Base-by-base conservation (phyloP, 2,113 vertebrate genomes). In the Drymodes brunneopygia region DNA sequence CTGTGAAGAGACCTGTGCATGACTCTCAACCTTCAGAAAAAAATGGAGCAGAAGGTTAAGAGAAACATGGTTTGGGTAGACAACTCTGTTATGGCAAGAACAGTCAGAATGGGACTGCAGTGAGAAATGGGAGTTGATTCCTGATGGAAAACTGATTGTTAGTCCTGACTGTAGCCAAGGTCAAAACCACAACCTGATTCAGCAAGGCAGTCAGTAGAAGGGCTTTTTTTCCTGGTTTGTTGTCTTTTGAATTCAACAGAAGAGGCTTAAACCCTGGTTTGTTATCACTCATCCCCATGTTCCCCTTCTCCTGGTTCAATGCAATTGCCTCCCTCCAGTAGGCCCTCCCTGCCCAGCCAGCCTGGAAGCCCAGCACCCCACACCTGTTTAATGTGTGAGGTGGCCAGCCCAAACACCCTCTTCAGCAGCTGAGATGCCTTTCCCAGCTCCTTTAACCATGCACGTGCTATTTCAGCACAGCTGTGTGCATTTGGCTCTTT, bases 221-320 rank as follows among this genome's bases (percentile, higher is more conserved):
- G 15, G 28, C 11, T 64, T 75, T 75, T 28, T 6, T 14, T 7
- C 8, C 29, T 58, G 8, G 2, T 62, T 67, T 5, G 1, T 2
- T 36, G n/a, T 20, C 28, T 62, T 21, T 20, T 88, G 44, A 74
- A 73, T 64, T 54, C 69, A 70, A n/a, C 19, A 58, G 31, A 3
- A 64, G 44, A 79, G 28, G 4, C 15, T 86, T 75, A 79, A 94
- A 74, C 4, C 9, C 13, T 62, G 25, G 3, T 65, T 90, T 75
- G 29, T 61, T 53, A 50, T 15, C 1, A 0, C 12, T 60, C 20
- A 58, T 31, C 14, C n/a, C 25, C 22, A 33, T 0, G 0, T 70
- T 91, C 20, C 10, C 12, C 25, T 71, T 65, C 20, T 23, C 29
- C 42, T 24, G 0, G 3, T 33, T 94, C 45, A 48, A 1, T 65